These are phyloP conservation scores for Anarhynchus alexandrinus DNA, from an alignment of 2,113 vertebrate species.

Conservation along the genomic window DNA sequence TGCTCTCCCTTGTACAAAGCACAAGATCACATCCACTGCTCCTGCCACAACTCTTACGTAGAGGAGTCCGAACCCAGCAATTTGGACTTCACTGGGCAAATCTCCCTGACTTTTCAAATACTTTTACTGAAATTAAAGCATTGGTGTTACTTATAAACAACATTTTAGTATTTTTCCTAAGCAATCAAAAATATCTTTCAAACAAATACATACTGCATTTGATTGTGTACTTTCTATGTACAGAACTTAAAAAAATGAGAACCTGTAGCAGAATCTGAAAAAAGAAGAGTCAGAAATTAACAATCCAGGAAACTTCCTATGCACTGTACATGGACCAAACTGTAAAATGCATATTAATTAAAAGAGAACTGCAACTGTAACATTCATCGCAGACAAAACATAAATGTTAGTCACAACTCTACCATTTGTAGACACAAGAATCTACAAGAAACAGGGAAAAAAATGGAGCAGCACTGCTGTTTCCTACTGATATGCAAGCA, in stretches of 20 bases:
- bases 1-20: neutral
- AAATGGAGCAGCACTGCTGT: neutral
- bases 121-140: neutral
- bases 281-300: neutral
- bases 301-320: neutral
- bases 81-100: neutral
- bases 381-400: neutral
- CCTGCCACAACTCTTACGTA: neutral
- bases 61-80: neutral
- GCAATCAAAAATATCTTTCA: neutral
- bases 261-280: neutral
- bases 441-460: neutral
- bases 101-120: neutral
- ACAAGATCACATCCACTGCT: neutral
- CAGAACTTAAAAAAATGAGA: neutral
- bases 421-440: neutral
- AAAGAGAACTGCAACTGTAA: neutral
- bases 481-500: neutral
- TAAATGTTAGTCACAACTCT: neutral
- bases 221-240: neutral
- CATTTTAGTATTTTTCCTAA: neutral
- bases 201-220: neutral
- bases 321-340: neutral
- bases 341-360: neutral
- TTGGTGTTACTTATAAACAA: neutral